A percentile compares a stretch with the other conserved stretches of the same genome.
phyloP scores from a whole-genome alignment of 2,888 invertebrate species.

The Hetaerina titia region DNA sequence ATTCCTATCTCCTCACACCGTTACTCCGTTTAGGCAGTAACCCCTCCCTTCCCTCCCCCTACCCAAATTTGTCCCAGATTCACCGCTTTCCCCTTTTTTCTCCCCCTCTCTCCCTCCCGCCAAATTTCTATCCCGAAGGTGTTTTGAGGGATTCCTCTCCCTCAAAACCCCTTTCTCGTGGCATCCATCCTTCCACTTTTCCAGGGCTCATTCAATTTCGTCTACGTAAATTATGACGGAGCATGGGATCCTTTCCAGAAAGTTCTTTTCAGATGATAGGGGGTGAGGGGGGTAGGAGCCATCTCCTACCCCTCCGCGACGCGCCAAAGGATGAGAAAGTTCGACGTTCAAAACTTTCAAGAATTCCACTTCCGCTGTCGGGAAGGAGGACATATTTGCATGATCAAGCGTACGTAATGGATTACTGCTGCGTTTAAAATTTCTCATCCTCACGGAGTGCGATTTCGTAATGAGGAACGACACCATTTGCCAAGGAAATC shows the following conservation, averaged over 20 bases:
- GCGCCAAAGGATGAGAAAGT: constrained; percentile 31
- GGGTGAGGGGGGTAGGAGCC: background rate
- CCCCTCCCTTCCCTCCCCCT: too few relatives aligned
- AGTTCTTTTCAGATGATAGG: constrained; percentile 5
- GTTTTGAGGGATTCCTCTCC: background rate
- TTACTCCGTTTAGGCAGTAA: too few relatives aligned
- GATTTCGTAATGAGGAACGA: constrained; percentile 6
- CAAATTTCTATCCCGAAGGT: background rate
- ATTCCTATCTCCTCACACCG: background rate
- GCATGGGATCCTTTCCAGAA: constrained; percentile 4
- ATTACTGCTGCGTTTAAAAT: constrained; percentile 20
- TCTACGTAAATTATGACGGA: constrained; percentile 37
- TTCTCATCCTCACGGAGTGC: background rate
- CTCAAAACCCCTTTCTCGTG: background rate
- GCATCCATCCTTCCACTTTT: background rate
- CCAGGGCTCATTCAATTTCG: background rate
- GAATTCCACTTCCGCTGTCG: constrained; percentile 13
- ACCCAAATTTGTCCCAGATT: too few relatives aligned
- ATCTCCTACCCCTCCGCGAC: background rate
- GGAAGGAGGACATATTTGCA: background rate
- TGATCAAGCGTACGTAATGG: constrained; percentile 43
- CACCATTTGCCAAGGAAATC: constrained; percentile 14
- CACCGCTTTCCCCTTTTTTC: background rate
- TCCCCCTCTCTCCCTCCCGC: background rate
- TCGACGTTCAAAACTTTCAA: constrained; percentile 40